Evolutionary conservation across 2,888 invertebrate species (phyloP).

Genomic region (Ophraella communa): DNA sequence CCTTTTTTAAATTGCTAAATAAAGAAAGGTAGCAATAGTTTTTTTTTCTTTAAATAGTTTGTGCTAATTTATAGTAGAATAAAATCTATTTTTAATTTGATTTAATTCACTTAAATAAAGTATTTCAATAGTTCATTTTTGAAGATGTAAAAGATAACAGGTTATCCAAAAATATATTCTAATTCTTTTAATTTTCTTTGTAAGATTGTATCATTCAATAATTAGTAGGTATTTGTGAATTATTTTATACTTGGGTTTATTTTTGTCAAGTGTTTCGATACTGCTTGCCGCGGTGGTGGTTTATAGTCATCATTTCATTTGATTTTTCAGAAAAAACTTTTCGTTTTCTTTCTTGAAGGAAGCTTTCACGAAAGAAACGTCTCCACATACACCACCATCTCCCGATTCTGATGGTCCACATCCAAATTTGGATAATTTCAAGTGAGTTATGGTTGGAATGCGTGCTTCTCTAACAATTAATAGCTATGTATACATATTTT

Average conservation of each 20-base stretch:
- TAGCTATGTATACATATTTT: background rate
- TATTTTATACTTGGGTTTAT: background rate
- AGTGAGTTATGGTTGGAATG: slow-evolving; percentile 31
- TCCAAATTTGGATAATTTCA: slow-evolving; percentile 33
- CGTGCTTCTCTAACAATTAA: slow-evolving; percentile 5
- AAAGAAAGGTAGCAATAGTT: too few species aligned
- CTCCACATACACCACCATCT: slow-evolving; percentile 29
- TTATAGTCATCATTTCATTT: slow-evolving; percentile 14
- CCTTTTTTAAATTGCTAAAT: too few species aligned
- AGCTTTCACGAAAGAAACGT: slow-evolving; percentile 26
- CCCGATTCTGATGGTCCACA: slow-evolving; percentile 33
- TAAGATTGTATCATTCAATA: background rate
- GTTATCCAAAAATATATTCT: too few species aligned
- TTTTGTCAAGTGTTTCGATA: background rate
- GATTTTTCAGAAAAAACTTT: slow-evolving; percentile 35
- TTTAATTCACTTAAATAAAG: too few species aligned
- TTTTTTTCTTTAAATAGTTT: too few species aligned
- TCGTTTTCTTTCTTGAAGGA: slow-evolving; percentile 32
- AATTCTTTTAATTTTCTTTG: background rate
- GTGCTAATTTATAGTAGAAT: too few species aligned
- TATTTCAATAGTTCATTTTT: too few species aligned
- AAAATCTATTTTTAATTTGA: too few species aligned
- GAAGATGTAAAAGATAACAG: too few species aligned
- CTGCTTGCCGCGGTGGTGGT: slow-evolving; percentile 6
- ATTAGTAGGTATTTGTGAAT: background rate